Percentiles rank a stretch among this genome's conserved stretches.
Evolutionary conservation across 2,888 invertebrate species (phyloP).

Genomic region (Scaptomyza polygonia): DNA sequence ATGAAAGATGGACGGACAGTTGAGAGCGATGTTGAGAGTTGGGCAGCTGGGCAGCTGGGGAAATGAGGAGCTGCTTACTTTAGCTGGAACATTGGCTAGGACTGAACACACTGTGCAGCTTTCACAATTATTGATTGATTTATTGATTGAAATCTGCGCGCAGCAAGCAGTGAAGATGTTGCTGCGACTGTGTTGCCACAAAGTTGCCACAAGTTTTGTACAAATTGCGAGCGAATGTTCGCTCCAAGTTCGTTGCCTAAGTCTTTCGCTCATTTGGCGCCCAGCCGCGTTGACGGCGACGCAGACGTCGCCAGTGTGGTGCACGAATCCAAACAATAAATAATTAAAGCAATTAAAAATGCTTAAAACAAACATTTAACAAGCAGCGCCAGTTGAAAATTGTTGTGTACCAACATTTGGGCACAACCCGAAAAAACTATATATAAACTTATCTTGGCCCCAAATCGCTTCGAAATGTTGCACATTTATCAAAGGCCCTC

Average conservation of each 20-base stretch:
- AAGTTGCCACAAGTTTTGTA: slow-evolving; percentile 29
- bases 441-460: slow-evolving; percentile 70
- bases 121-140: slow-evolving; percentile 79
- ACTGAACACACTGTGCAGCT: slow-evolving; percentile 61
- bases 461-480: slow-evolving; percentile 78
- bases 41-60: neutral
- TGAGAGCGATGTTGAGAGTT: slow-evolving; percentile 26
- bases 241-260: slow-evolving; percentile 68
- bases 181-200: slow-evolving; percentile 57
- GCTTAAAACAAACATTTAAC: slow-evolving; percentile 80
- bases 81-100: slow-evolving; percentile 46
- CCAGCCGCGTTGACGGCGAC: slow-evolving; percentile 56
- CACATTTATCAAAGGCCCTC: slow-evolving; percentile 75
- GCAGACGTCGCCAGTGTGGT: slow-evolving; percentile 26
- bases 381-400: slow-evolving; percentile 71
- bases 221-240: slow-evolving; percentile 58
- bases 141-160: slow-evolving; percentile 77
- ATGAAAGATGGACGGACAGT: slow-evolving; percentile 71
- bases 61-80: slow-evolving; percentile 1
- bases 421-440: slow-evolving; percentile 36
- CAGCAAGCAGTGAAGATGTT: slow-evolving; percentile 55
- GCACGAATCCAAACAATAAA: slow-evolving; percentile 78
- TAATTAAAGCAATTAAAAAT: slow-evolving; percentile 81
- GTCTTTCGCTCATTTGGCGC: slow-evolving; percentile 69
- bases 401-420: slow-evolving; percentile 63